Conservation (phyloP, 2,113 vertebrate species). For the Brachirus orientalis region DNA sequence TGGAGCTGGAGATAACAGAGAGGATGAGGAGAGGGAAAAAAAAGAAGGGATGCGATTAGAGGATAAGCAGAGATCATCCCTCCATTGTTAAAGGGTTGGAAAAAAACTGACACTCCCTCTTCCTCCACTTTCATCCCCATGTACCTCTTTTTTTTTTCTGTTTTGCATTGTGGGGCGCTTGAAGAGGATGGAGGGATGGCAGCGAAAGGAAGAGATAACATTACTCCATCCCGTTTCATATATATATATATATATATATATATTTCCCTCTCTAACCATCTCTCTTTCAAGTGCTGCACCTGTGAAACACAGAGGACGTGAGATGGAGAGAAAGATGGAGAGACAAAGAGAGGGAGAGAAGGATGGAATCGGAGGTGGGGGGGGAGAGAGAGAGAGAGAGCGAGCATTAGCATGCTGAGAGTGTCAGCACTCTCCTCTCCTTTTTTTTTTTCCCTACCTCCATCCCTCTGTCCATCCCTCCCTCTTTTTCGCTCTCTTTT, state of each 20-base stretch:
- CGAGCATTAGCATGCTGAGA: slow-evolving; percentile 85
- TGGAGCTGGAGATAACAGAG: slow-evolving; percentile 50
- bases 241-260: background rate
- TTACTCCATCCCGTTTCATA: slow-evolving; percentile 62
- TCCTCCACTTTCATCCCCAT: slow-evolving; percentile 58
- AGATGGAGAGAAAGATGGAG: slow-evolving; percentile 63
- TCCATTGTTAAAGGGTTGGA: slow-evolving; percentile 70
- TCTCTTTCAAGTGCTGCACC: slow-evolving; percentile 64
- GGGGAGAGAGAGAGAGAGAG: slow-evolving; percentile 49
- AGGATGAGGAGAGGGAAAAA: slow-evolving; percentile 53
- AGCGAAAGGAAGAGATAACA: slow-evolving; percentile 60
- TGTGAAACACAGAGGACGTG: slow-evolving; percentile 76
- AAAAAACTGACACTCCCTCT: slow-evolving; percentile 67
- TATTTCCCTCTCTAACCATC: slow-evolving; percentile 58
- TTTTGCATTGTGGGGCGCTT: slow-evolving; percentile 62
- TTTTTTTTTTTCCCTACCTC: slow-evolving; percentile 64
- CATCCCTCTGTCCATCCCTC: slow-evolving; percentile 75
- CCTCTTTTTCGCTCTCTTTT: slow-evolving; percentile 79
- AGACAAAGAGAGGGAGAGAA: slow-evolving; percentile 64
- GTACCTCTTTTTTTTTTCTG: slow-evolving; percentile 53
- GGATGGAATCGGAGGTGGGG: slow-evolving; percentile 15
- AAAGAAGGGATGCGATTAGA: slow-evolving; percentile 71
- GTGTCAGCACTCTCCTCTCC: slow-evolving; percentile 81
- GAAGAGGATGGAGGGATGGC: slow-evolving; percentile 69
- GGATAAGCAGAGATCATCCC: slow-evolving; percentile 78